These are phyloP conservation scores for Troglohyphantes excavatus DNA, from an alignment of 2,888 invertebrate species.

Conservation along the genomic window DNA sequence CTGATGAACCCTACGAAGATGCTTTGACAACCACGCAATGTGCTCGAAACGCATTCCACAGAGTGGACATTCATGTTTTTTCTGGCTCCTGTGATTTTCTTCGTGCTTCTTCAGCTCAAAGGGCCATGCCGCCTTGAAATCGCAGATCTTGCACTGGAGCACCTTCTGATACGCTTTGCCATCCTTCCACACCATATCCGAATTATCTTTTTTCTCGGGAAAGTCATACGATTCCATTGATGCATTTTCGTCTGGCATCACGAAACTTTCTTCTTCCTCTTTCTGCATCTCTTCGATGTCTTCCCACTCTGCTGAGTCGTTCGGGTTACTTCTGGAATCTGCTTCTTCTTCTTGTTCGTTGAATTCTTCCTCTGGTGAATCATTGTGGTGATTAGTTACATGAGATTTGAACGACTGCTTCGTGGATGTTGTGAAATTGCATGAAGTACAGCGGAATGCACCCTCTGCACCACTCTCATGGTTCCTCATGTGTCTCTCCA, in stretches of 20 bases:
- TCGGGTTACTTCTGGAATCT: neutral
- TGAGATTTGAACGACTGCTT: constrained; percentile 79
- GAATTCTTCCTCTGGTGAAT: constrained; percentile 4
- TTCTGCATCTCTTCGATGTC: constrained; percentile 16
- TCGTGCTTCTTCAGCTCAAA: constrained; percentile 79
- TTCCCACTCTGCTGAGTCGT: constrained; percentile 46
- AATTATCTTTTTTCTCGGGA: constrained; percentile 27
- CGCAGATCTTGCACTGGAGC: constrained; percentile 71
- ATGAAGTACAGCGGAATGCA: constrained; percentile 75
- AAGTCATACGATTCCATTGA: constrained; percentile 36
- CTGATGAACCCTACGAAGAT: constrained; percentile 74
- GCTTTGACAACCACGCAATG: constrained; percentile 77
- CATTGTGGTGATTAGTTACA: constrained; percentile 77
- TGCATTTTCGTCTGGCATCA: constrained; percentile 30
- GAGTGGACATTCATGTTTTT: constrained; percentile 78
- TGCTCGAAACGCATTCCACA: constrained; percentile 79
- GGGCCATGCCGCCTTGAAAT: constrained; percentile 73
- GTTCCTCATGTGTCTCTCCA: constrained; percentile 96
- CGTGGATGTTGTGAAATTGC: constrained; percentile 77
- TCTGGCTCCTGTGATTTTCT: constrained; percentile 67
- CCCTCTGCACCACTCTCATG: constrained; percentile 85
- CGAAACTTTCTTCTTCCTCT: constrained; percentile 10
- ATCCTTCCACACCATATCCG: constrained; percentile 44
- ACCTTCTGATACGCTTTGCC: constrained; percentile 60
- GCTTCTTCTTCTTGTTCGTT: neutral